These are phyloP conservation scores for Andrena praecox DNA, from an alignment of 2,888 invertebrate genomes.

Conservation along the genomic window DNA sequence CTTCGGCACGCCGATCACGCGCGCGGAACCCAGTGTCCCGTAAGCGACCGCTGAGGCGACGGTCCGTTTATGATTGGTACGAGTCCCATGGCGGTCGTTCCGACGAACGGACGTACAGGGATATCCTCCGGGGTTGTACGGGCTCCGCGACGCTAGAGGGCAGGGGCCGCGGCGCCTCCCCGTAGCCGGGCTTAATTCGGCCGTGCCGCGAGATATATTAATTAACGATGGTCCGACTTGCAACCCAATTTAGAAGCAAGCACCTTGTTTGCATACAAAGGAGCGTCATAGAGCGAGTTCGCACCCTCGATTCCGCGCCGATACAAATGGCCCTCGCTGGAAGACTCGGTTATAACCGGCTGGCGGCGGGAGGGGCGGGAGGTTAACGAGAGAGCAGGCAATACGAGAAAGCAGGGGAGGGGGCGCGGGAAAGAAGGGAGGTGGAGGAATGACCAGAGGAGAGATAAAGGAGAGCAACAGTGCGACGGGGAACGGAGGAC, in stretches of 20 bases:
- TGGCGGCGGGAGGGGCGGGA: background rate
- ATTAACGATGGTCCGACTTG: slow-evolving; percentile 77
- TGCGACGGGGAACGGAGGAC: background rate
- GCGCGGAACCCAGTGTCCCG: slow-evolving; percentile 59
- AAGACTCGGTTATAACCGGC: slow-evolving; percentile 21
- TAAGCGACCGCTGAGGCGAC: slow-evolving; percentile 42
- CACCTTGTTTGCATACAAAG: slow-evolving; percentile 79
- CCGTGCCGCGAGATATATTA: slow-evolving; percentile 74
- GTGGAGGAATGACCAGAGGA: background rate
- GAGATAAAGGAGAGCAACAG: background rate
- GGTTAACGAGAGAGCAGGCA: slow-evolving; percentile 7
- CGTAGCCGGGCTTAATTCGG: slow-evolving; percentile 65
- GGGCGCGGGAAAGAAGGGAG: background rate
- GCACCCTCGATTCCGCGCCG: slow-evolving; percentile 66
- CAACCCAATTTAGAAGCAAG: slow-evolving; percentile 80
- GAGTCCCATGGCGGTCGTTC: slow-evolving; percentile 79
- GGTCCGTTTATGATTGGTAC: slow-evolving; percentile 75
- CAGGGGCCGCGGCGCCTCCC: slow-evolving; percentile 34
- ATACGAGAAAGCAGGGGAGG: background rate
- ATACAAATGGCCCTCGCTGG: slow-evolving; percentile 62
- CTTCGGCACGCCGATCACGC: slow-evolving; percentile 56
- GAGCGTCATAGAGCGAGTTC: slow-evolving; percentile 54
- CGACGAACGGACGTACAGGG: slow-evolving; percentile 43
- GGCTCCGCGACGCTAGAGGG: slow-evolving; percentile 31
- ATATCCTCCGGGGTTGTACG: slow-evolving; percentile 24